Conservation (phyloP, 2,888 invertebrate species). For the Hyalella azteca region DNA sequence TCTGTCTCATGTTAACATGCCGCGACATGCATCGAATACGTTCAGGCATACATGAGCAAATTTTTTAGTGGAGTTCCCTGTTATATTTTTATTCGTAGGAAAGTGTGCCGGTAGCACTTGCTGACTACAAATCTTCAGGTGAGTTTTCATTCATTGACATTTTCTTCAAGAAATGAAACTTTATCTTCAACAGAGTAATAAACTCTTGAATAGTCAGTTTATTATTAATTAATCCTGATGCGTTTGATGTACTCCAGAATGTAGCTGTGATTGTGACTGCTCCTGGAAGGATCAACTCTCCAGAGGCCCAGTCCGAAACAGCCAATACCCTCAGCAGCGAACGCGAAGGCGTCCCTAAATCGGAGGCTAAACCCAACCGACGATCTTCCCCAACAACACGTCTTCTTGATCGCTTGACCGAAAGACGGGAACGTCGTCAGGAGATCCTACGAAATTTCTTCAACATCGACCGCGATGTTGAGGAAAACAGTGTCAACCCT, state of each 20-base stretch:
- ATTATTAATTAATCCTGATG: background rate
- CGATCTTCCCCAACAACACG: background rate
- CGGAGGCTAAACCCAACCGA: background rate
- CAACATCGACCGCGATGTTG: background rate
- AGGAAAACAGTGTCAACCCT: background rate
- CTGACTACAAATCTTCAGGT: background rate
- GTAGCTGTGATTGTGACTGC: constrained; percentile 27
- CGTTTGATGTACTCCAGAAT: background rate
- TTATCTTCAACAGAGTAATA: background rate
- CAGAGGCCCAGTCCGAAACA: background rate
- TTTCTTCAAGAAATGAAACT: background rate
- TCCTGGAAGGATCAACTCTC: background rate
- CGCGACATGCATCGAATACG: too few species aligned
- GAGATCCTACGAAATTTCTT: background rate
- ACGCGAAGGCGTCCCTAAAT: background rate
- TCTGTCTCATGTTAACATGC: too few species aligned
- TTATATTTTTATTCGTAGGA: background rate
- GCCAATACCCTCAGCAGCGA: background rate
- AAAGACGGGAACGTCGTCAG: background rate
- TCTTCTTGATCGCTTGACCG: background rate
- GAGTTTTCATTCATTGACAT: background rate
- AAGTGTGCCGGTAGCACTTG: too few species aligned
- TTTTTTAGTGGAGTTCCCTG: background rate
- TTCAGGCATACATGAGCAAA: too few species aligned
- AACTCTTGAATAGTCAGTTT: background rate